A percentile compares a stretch with the other conserved stretches of the same genome.
Conservation (phyloP, 2,797 vertebrate species). For the Myripristis murdjan region DNA sequence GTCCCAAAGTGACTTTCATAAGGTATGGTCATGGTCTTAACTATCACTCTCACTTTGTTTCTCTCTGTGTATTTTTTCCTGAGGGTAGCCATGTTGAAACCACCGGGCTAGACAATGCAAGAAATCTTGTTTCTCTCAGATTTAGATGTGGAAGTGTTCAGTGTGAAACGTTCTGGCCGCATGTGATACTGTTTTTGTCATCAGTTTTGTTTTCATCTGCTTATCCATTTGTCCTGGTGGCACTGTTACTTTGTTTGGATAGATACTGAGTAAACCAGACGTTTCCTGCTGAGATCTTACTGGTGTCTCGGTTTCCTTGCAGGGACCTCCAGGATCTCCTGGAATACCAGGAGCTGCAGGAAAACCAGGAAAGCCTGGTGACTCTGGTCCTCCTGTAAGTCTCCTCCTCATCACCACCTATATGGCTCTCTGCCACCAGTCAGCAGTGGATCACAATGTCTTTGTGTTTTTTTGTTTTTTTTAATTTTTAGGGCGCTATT, state of each 20-base stretch:
- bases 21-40: too few relatives aligned
- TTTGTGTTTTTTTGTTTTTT: constrained; percentile 11
- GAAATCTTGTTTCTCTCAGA: too few relatives aligned
- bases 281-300: neutral
- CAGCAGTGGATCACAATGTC: neutral
- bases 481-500: constrained; percentile 86
- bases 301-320: constrained; percentile 14
- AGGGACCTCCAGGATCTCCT: constrained; percentile 94
- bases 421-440: neutral
- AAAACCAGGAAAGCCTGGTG: constrained; percentile 92
- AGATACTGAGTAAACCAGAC: too few relatives aligned
- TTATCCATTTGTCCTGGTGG: too few relatives aligned
- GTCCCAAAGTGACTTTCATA: too few relatives aligned
- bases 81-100: too few relatives aligned
- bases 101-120: too few relatives aligned
- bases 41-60: too few relatives aligned
- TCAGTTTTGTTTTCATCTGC: too few relatives aligned
- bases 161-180: neutral
- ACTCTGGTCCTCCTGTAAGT: constrained; percentile 90
- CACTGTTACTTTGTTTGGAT: too few relatives aligned
- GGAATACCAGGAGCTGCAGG: constrained; percentile 90
- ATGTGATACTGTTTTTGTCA: neutral
- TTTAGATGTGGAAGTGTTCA: neutral
- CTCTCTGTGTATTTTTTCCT: too few relatives aligned
- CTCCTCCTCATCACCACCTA: neutral